Evolutionary conservation across 2,888 invertebrate species (phyloP).

Genomic region (Xestia sexstrigata): DNA sequence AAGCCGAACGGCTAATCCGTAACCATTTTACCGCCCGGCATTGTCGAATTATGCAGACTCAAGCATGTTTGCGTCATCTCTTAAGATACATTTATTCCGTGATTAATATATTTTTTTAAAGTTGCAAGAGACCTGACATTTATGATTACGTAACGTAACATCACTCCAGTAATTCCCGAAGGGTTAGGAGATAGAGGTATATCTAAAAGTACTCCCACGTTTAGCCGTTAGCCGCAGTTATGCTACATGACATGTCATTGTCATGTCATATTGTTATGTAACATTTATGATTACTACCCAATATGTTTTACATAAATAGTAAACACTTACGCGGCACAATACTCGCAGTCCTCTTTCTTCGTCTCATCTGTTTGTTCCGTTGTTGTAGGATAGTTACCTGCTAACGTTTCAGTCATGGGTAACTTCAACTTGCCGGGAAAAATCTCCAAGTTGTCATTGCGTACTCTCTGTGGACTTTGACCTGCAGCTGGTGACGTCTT

Average conservation of each 20-base stretch:
- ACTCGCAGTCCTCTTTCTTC: conserved; percentile 25
- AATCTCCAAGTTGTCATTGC: not conserved
- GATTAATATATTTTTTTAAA: not conserved
- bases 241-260: too few relatives aligned
- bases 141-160: not conserved
- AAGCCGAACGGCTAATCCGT: not conserved
- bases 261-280: too few relatives aligned
- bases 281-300: not conserved
- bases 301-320: not conserved
- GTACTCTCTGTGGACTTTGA: not conserved
- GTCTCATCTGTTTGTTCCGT: not conserved
- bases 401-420: not conserved
- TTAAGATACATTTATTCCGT: not conserved
- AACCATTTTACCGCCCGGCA: not conserved
- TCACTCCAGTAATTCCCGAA: too few relatives aligned
- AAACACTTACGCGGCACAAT: conserved; percentile 42
- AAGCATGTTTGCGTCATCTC: not conserved
- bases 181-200: too few relatives aligned
- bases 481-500: not conserved
- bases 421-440: conserved; percentile 15
- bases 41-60: not conserved
- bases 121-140: not conserved
- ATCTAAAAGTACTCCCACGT: too few relatives aligned
- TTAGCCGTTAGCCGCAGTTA: too few relatives aligned
- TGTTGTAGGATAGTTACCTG: not conserved